phyloP scores from a whole-genome alignment of 2,888 invertebrate genomes.

The Nemotelus pantherinus region DNA sequence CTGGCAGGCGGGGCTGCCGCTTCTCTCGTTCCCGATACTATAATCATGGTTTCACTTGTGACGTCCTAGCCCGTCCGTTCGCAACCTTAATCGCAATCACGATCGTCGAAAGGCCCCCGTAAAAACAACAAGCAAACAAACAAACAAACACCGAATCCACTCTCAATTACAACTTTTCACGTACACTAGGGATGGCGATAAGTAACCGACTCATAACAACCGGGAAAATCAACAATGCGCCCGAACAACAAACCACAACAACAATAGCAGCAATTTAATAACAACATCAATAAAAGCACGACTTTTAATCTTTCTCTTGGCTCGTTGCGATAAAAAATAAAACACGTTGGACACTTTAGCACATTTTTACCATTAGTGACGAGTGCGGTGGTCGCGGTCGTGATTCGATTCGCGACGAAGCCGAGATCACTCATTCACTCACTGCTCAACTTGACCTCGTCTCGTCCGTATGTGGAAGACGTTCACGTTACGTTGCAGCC shows the following conservation, averaged over 20 bases:
- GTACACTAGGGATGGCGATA: not conserved
- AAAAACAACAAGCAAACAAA: not conserved
- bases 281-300: constrained; percentile 27
- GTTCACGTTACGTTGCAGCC: not conserved
- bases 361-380: constrained; percentile 19
- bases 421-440: not conserved
- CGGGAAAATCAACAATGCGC: too few relatives aligned
- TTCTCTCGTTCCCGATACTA: constrained; percentile 40
- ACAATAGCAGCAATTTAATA: constrained; percentile 30
- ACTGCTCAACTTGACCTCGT: not conserved
- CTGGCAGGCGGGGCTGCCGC: constrained; percentile 6
- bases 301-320: constrained; percentile 5
- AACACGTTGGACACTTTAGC: constrained; percentile 40
- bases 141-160: not conserved
- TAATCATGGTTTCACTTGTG: constrained; percentile 34
- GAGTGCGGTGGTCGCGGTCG: constrained; percentile 17
- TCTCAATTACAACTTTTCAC: not conserved
- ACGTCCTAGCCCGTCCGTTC: not conserved
- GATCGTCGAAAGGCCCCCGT: not conserved
- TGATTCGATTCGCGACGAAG: not conserved
- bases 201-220: not conserved
- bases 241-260: constrained; percentile 7
- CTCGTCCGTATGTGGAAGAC: not conserved
- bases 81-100: not conserved
- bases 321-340: not conserved